Conservation (phyloP, 2,113 vertebrate species). For the Paradisaea rubra region DNA sequence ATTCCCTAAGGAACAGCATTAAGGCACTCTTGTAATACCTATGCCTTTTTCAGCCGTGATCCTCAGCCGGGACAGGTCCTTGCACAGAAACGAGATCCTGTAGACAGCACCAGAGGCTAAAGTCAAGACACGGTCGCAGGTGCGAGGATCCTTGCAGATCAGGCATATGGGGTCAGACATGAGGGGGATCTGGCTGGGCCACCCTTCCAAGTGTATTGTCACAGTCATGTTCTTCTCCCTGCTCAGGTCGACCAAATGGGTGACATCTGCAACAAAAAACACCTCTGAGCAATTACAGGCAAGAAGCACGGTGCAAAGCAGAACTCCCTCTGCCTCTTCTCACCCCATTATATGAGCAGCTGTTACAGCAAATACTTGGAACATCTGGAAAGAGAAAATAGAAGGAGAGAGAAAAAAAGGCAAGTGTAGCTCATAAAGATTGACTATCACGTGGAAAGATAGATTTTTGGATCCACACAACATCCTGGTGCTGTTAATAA, state of each 20-base stretch:
- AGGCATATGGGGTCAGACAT: conserved; percentile 70
- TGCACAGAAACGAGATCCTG: conserved; percentile 84
- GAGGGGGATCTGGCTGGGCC: neutral
- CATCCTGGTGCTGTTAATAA: neutral
- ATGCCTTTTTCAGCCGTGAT: conserved; percentile 76
- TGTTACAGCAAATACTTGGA: neutral
- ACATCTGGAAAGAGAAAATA: neutral
- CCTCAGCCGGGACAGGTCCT: conserved; percentile 71
- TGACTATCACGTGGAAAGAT: neutral
- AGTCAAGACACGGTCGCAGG: conserved; percentile 66
- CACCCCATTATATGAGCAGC: neutral
- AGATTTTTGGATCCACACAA: neutral
- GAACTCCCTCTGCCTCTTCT: neutral
- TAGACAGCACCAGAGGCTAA: conserved; percentile 67
- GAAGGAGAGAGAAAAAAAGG: neutral
- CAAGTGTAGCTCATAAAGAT: neutral
- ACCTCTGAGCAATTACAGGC: neutral
- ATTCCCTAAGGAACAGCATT: neutral
- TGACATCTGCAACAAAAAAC: conserved; percentile 53
- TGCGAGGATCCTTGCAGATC: conserved; percentile 74
- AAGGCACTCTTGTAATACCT: conserved; percentile 65
- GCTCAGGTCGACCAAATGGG: conserved; percentile 74
- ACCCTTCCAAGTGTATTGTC: conserved; percentile 67
- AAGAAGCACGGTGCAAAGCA: neutral
- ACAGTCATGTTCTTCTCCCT: conserved; percentile 66